phyloP scores from a whole-genome alignment of 2,888 invertebrate genomes.

The Folsomia candida region DNA sequence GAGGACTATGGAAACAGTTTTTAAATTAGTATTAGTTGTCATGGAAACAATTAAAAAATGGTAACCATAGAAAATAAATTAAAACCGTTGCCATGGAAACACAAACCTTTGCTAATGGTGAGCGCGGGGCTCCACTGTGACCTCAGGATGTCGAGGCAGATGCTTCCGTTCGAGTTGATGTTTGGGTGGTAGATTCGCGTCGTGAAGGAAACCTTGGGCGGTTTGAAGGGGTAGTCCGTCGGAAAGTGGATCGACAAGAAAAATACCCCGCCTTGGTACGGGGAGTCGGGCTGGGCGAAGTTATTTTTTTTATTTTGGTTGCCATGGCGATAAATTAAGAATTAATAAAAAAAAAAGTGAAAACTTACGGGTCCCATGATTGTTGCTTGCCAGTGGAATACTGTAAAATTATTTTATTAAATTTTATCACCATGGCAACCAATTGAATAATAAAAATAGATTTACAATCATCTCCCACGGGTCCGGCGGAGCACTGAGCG shows the following conservation, averaged over 20 bases:
- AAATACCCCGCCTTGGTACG: conserved; percentile 99
- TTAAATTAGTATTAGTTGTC: too few relatives aligned
- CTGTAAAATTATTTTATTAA: conserved; percentile 63
- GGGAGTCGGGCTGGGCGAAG: conserved; percentile 89
- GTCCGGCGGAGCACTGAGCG: conserved; percentile 99
- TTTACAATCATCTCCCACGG: conserved; percentile 99
- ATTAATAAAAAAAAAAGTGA: too few relatives aligned
- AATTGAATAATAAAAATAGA: conserved; percentile 51
- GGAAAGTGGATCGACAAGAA: conserved; percentile 99
- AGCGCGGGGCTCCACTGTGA: conserved; percentile 95
- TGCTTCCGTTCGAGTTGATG: conserved; percentile 99
- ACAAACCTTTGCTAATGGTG: conserved; percentile 96
- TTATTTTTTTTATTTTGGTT: too few relatives aligned
- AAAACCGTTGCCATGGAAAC: background rate
- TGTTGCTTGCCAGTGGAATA: conserved; percentile 99
- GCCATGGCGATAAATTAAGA: too few relatives aligned
- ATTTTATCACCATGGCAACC: conserved; percentile 40
- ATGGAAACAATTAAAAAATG: too few relatives aligned
- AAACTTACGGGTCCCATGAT: conserved; percentile 97
- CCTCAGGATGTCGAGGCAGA: conserved; percentile 99
- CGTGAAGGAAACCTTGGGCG: conserved; percentile 99
- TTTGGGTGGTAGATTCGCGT: conserved; percentile 99
- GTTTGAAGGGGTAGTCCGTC: conserved; percentile 99
- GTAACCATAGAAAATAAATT: too few relatives aligned
- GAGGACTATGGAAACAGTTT: too few relatives aligned